Base-by-base conservation (phyloP, 2,888 invertebrate species). In the Endotricha flammealis region DNA sequence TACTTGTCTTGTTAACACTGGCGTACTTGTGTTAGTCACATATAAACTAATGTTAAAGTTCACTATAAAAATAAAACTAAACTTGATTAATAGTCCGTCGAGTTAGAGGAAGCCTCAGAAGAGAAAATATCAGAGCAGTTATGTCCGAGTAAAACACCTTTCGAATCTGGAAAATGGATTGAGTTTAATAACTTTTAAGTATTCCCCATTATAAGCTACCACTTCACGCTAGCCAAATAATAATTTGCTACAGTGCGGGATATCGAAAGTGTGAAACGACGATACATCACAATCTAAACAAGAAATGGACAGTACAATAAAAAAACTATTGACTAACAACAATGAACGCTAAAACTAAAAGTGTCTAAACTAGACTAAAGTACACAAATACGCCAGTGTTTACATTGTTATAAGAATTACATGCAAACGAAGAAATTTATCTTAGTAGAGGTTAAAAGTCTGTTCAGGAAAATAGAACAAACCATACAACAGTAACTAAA, bases 301-400 rank as follows among this genome's bases (percentile, higher is more conserved):
- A 8, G 8, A 13, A 28, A 22, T 28, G 29, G 8, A 22, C 22
- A 35, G 22, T 9, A 30, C 36, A 29, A 32, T 3, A 35, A n/a
- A 20, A n/a, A 27, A 30, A 16, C 33, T 28, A 32, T 25, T 23
- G 11, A 28, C 28, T 23, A 31, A 52, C 37, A 39, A 41, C n/a
- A n/a, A n/a, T n/a, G 54, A 39, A 29, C 28, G 33, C 48, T 44
- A 39, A 24, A 49, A 35, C 47, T 44, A 44, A 64, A 55, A 48
- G 51, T 48, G 54, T 49, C 61, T 64, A 65, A 11, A 51, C 47
- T 61, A 64, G 68, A 64, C 44, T 53, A 56, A 61, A 63, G 53
- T 50, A 71, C 75, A 74, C 77, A 79, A 75, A 73, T 76, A 82
- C 79, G 80, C 82, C 83, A 82, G 76, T 75, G 68, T 70, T 62